phyloP scores from a whole-genome alignment of 2,113 vertebrate species.

The Craseonycteris thonglongyai region DNA sequence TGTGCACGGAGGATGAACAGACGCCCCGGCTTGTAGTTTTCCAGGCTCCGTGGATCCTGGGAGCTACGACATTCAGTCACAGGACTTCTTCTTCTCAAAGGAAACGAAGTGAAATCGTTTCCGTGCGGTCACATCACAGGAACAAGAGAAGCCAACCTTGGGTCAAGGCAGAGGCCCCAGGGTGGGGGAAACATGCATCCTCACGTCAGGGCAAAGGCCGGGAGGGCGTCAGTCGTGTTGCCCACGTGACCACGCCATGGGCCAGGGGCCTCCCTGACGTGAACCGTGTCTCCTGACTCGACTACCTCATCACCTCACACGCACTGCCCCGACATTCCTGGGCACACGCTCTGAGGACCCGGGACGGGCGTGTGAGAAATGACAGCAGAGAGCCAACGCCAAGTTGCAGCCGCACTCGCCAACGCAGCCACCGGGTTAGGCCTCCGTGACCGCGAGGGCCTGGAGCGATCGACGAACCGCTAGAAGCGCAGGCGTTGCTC shows the following conservation, averaged over 20 bases:
- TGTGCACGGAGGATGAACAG: constrained; percentile 33
- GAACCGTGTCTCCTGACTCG: background rate
- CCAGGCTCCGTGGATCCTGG: constrained; percentile 51
- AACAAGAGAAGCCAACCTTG: background rate
- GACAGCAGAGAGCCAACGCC: no score
- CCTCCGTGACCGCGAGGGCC: background rate
- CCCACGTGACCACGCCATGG: background rate
- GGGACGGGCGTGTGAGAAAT: no score
- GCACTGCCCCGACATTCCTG: no score
- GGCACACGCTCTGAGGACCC: no score
- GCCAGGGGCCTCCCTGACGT: background rate
- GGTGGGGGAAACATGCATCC: background rate
- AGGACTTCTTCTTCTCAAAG: background rate
- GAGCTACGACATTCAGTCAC: constrained; percentile 37
- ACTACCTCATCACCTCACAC: background rate
- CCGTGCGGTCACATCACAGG: constrained; percentile 13
- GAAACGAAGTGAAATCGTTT: constrained; percentile 40
- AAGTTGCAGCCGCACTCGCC: no score
- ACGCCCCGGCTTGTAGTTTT: constrained; percentile 14
- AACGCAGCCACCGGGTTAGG: no score
- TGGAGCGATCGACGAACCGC: background rate
- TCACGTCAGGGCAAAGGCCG: background rate
- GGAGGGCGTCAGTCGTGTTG: background rate
- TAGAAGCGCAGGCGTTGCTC: background rate
- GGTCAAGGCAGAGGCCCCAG: background rate